phyloP scores from a whole-genome alignment of 2,113 vertebrate genomes.

The Platysteira castanea region DNA sequence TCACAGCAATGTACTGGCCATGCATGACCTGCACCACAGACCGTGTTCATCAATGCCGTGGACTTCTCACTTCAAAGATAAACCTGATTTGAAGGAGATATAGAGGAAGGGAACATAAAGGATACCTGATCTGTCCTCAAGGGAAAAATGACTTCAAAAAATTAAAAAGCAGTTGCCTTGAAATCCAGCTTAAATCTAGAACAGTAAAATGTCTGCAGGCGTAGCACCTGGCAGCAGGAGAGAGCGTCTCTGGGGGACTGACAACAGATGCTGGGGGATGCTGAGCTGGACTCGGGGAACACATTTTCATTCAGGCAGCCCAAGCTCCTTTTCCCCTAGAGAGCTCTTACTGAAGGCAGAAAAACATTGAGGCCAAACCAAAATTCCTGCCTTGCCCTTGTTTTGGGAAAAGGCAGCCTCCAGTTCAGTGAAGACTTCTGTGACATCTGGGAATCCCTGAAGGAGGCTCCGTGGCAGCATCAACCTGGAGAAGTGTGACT shows the following conservation, averaged over 20 bases:
- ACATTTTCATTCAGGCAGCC: neutral
- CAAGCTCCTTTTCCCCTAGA: neutral
- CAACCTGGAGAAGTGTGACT: neutral
- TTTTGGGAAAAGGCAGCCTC: neutral
- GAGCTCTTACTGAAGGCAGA: neutral
- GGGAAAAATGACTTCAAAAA: neutral
- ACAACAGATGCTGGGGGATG: neutral
- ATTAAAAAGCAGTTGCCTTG: neutral
- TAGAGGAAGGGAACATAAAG: neutral
- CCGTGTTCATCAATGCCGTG: accelerated
- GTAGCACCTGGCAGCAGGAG: neutral
- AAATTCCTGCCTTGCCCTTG: neutral
- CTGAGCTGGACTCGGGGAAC: neutral
- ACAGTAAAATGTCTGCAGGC: conserved; percentile 8
- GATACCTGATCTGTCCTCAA: neutral
- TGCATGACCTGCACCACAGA: accelerated
- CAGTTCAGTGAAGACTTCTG: neutral
- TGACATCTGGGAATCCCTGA: neutral
- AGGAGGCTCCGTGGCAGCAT: accelerated
- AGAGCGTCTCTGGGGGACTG: neutral
- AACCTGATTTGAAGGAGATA: neutral
- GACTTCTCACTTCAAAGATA: neutral
- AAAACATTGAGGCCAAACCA: neutral
- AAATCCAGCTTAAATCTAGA: conserved; percentile 14
- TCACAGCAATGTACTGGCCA: neutral